phyloP scores from a whole-genome alignment of 2,113 vertebrate species.

The Syngnathoides biaculeatus region DNA sequence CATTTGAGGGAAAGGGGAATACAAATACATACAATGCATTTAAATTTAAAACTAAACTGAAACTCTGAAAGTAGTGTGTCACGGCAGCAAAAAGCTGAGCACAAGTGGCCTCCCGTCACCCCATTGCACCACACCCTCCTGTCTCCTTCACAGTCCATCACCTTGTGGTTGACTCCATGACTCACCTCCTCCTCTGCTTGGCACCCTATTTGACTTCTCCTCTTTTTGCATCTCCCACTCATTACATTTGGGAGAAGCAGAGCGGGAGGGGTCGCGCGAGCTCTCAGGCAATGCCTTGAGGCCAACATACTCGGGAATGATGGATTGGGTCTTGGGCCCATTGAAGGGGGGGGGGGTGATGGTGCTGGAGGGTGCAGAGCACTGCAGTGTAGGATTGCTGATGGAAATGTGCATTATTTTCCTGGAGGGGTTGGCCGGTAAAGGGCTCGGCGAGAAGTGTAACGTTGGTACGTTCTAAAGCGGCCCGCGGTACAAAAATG shows the following conservation, averaged over 20 bases:
- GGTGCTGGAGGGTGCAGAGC: conserved; percentile 37
- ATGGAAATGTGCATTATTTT: conserved; percentile 72
- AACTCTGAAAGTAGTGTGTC: conserved; percentile 7
- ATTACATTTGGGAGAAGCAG: conserved; percentile 34
- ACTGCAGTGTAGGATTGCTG: conserved; percentile 69
- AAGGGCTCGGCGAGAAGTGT: conserved; percentile 37
- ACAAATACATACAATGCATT: neutral
- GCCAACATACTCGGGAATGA: conserved; percentile 62
- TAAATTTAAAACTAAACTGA: conserved; percentile 29
- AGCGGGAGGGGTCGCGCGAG: conserved; percentile 3
- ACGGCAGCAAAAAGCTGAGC: conserved; percentile 22
- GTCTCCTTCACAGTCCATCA: conserved; percentile 10
- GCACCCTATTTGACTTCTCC: conserved; percentile 29
- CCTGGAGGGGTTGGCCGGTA: conserved; percentile 41
- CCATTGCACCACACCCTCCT: conserved; percentile 24
- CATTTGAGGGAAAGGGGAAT: too few species aligned
- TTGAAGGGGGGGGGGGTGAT: conserved; percentile 51
- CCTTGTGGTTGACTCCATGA: conserved; percentile 14
- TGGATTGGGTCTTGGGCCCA: conserved; percentile 60
- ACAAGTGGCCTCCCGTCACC: conserved; percentile 30
- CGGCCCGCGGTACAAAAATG: conserved; percentile 20
- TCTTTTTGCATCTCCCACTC: conserved; percentile 4
- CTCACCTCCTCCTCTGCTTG: conserved; percentile 22
- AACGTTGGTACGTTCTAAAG: conserved; percentile 14
- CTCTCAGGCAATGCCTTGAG: conserved; percentile 50